Conservation (phyloP, 2,113 vertebrate species). For the Ptychochromis oligacanthus region DNA sequence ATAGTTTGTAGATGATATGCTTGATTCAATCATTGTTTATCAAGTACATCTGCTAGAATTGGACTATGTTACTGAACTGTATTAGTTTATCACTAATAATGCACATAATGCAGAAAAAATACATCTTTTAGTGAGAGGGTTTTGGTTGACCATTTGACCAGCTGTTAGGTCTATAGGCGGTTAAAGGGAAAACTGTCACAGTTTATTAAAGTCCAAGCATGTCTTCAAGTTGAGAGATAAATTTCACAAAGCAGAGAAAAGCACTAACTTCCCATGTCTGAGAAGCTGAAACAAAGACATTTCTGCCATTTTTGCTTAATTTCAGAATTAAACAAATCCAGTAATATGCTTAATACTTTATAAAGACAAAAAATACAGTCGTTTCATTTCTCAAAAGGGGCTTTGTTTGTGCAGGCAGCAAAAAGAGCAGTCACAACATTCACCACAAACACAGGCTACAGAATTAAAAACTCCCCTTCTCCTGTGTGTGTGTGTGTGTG, state of each 20-base stretch:
- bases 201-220: fast-evolving
- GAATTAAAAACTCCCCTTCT: neutral
- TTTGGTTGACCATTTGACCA: neutral
- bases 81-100: neutral
- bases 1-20: neutral
- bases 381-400: neutral
- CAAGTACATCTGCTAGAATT: neutral
- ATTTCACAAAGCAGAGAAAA: neutral
- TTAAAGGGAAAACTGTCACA: fast-evolving
- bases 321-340: neutral
- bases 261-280: fast-evolving
- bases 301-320: neutral
- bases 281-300: neutral
- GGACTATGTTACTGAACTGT: neutral
- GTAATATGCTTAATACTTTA: neutral
- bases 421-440: neutral
- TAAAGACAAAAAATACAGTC: neutral
- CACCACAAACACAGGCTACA: neutral
- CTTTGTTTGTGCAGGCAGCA: constrained; percentile 2
- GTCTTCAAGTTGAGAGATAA: neutral
- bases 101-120: fast-evolving
- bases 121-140: fast-evolving
- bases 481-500: no score
- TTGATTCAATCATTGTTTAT: neutral
- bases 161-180: neutral